Percentiles rank a stretch among this genome's conserved stretches.
Conservation (phyloP, 2,797 vertebrate species). For the Sus cebifrons region DNA sequence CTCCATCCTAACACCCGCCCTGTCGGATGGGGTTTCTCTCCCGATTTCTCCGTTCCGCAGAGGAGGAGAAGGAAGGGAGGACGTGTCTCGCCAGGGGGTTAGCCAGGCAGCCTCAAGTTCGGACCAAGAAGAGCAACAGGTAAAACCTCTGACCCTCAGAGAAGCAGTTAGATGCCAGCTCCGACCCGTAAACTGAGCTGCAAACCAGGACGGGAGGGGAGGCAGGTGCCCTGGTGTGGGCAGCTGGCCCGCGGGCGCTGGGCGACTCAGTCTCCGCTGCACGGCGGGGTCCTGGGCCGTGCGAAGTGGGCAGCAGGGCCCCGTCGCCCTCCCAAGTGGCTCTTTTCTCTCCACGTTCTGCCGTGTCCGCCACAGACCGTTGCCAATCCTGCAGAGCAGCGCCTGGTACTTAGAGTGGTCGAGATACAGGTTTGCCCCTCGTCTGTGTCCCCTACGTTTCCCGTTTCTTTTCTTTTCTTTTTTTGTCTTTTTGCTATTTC, state of each 20-base stretch:
- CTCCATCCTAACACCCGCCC: fast-evolving
- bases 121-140: background rate
- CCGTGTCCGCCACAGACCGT: background rate
- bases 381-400: fast-evolving
- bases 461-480: too few species aligned
- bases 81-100: background rate
- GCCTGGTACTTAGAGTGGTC: fast-evolving
- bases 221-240: background rate
- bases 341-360: too few species aligned
- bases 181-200: background rate
- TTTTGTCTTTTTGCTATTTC: too few species aligned
- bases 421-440: background rate
- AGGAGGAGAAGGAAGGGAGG: background rate
- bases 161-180: background rate
- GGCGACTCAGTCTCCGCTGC: background rate
- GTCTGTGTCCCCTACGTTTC: fast-evolving
- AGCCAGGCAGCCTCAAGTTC: background rate
- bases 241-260: background rate
- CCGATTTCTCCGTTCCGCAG: background rate
- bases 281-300: too few species aligned
- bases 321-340: too few species aligned
- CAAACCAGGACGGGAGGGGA: background rate
- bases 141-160: background rate
- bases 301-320: too few species aligned
- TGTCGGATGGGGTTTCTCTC: background rate